Conservation (phyloP, 2,797 vertebrate species). For the Danio choprae region DNA sequence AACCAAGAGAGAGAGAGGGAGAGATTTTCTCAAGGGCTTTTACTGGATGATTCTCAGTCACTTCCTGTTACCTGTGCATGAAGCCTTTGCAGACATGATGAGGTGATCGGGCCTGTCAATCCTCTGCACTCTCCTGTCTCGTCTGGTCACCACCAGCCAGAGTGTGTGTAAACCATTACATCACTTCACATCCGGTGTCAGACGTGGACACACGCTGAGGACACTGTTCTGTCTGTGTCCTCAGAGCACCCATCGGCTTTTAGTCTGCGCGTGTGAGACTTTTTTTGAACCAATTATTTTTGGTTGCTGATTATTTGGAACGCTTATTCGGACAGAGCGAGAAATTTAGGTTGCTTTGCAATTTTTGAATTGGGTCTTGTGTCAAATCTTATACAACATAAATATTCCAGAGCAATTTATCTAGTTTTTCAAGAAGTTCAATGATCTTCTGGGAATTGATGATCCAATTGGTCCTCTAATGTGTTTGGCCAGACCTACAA, state of each 20-base stretch:
- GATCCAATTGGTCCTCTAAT: no score
- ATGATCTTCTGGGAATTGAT: no score
- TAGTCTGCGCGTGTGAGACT: background rate
- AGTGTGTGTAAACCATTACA: constrained; percentile 40
- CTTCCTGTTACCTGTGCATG: constrained; percentile 50
- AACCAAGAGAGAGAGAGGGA: background rate
- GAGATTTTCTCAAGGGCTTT: constrained; percentile 44
- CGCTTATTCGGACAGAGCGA: background rate
- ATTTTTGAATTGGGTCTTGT: no score
- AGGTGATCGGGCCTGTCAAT: constrained; percentile 45
- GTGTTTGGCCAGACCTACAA: no score
- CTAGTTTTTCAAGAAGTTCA: no score
- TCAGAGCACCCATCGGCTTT: constrained; percentile 3
- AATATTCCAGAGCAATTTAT: no score
- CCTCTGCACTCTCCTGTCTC: constrained; percentile 19
- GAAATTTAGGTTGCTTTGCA: no score
- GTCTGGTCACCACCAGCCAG: constrained; percentile 33
- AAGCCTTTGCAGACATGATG: constrained; percentile 35
- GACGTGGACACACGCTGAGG: constrained; percentile 14
- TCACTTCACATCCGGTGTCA: constrained; percentile 33
- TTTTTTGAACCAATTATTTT: background rate
- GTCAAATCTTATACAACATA: no score
- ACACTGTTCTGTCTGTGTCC: constrained; percentile 27
- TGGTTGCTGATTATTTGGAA: background rate
- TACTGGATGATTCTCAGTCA: constrained; percentile 26